Base-by-base conservation (phyloP, 2,797 vertebrate species). In the Diplodus puntazzo region DNA sequence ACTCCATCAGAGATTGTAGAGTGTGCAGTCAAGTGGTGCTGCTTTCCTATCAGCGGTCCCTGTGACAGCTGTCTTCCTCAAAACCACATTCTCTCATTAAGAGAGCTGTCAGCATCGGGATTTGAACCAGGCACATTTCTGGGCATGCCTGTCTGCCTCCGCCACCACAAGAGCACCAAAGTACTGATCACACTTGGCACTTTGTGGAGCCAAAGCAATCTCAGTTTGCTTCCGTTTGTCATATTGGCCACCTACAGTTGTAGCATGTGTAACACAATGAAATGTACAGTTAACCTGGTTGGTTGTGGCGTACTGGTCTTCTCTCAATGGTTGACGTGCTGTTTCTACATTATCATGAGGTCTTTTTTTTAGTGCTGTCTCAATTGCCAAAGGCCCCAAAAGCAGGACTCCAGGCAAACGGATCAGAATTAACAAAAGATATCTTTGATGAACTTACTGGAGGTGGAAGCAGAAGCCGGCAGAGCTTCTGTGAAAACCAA, bases 11-110 rank as follows among this genome's bases (percentile, higher is more conserved):
- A 70, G 60, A 69, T 74, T 75, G 80, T 53, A 23, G 63, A 23
- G 23, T 14, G 5, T 48, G 14, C 30, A 45, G 3, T 59, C 27
- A 55, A 58, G 62, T 27, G 45, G 42, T 1, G 2, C 52, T 30
- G 54, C 49, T 64, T 34, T 83, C n/a, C n/a, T 64, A 68, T 72
- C 59, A 77, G 59, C 34, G 39, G 67, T 52, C 42, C 10, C 0
- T 43, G 43, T 34, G 63, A 73, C 53, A 59, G 55, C 14, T 77
- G 69, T 55, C 46, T 66, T 75, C 73, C 30, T 69, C 53, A 77
- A 85, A 85, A 75, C 49, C 54, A 58, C n/a, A 27, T n/a, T 57
- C n/a, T 50, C 68, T 83, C 49, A 70, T 80, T 73, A 79, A 60
- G 18, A 69, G 49, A 69, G 49, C 39, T 42, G 42, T 53, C 27